Conservation (phyloP, 2,797 vertebrate species). For the Malacoctenus gilli region DNA sequence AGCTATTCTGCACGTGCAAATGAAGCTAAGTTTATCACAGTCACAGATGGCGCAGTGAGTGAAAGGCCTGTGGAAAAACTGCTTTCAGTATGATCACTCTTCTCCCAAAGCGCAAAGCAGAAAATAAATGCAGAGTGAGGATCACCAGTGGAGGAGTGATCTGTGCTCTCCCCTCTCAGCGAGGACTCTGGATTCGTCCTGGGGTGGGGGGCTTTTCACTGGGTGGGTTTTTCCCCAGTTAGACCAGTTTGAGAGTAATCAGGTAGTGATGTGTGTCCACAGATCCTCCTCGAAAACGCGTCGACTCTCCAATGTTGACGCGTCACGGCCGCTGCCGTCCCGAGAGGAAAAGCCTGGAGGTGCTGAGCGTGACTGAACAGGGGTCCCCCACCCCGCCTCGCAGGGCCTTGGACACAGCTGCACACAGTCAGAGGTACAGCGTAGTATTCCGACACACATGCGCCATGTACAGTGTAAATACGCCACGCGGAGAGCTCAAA, state of each 20-base stretch:
- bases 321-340: constrained; percentile 90
- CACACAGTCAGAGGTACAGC: constrained; percentile 82
- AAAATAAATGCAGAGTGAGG: constrained; percentile 36
- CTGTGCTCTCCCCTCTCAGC: no score
- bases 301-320: constrained; percentile 93
- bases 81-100: constrained; percentile 18
- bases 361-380: constrained; percentile 91
- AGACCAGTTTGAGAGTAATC: no score
- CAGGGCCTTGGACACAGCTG: constrained; percentile 85
- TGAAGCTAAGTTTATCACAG: constrained; percentile 37
- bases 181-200: no score
- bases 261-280: no score
- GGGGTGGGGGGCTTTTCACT: no score
- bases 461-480: no score
- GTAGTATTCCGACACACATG: background rate
- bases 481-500: no score
- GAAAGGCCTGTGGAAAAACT: constrained; percentile 43
- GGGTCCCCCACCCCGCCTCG: constrained; percentile 91
- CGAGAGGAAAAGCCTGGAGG: constrained; percentile 93
- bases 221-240: no score
- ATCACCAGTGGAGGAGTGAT: no score
- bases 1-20: constrained; percentile 30
- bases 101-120: constrained; percentile 1
- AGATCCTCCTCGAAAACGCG: constrained; percentile 91
- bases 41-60: constrained; percentile 51